These are phyloP conservation scores for Pomacea canaliculata DNA, from an alignment of 2,888 invertebrate genomes.

Conservation along the genomic window DNA sequence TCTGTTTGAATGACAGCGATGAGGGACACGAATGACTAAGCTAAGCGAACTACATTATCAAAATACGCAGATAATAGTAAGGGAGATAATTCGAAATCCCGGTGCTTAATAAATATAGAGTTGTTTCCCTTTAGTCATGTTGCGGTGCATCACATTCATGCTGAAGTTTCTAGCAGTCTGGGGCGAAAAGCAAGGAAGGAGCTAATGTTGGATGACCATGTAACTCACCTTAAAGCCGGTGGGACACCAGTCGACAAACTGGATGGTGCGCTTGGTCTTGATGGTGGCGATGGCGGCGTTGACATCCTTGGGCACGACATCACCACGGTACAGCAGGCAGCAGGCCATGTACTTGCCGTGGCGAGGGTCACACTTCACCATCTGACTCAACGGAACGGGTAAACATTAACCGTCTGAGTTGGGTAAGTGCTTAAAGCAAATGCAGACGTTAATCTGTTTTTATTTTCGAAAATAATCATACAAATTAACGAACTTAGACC, in stretches of 20 bases:
- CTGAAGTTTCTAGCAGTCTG: too few species aligned
- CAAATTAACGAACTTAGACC: too few species aligned
- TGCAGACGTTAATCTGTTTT: slow-evolving; percentile 2
- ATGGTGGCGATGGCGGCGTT: slow-evolving; percentile 64
- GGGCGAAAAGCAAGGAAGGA: too few species aligned
- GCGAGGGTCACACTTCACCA: slow-evolving; percentile 80
- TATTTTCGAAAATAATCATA: background rate
- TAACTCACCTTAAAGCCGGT: slow-evolving; percentile 50
- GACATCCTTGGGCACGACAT: slow-evolving; percentile 89
- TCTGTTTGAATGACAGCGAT: too few species aligned
- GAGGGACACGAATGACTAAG: too few species aligned
- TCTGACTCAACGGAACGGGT: slow-evolving; percentile 73
- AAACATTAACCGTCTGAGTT: background rate
- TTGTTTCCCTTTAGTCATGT: too few species aligned
- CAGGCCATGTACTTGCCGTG: slow-evolving; percentile 84
- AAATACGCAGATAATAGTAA: too few species aligned
- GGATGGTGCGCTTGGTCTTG: slow-evolving; percentile 66
- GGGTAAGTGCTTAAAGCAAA: slow-evolving; percentile 6
- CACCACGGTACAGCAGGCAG: slow-evolving; percentile 93
- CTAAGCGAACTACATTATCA: too few species aligned
- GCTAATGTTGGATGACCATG: too few species aligned
- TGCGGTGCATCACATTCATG: too few species aligned
- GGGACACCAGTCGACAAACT: slow-evolving; percentile 65
- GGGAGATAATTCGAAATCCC: too few species aligned
- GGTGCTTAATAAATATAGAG: too few species aligned